Evolutionary conservation across 1,140 invertebrate genomes (phyloP), one percentile per base, ranked within the genome.

Genomic region (Bombus soroeensis): DNA sequence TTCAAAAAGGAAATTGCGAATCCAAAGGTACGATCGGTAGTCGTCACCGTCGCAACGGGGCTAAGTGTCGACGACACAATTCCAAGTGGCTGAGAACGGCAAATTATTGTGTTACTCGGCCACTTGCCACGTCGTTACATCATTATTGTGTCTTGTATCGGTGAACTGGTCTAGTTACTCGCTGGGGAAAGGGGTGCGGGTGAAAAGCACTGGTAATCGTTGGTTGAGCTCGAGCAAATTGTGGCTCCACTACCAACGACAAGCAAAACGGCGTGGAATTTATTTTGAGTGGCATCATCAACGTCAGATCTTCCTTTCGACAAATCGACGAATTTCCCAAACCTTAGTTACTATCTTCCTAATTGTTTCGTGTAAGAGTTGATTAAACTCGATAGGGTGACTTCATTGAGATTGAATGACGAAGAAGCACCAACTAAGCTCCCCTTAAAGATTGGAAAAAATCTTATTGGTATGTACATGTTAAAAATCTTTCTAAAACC

Each of bases 101-200:
- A 37, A 73, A 89, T 90, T 89, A 90, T 90, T 82, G 76, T 85
- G 78, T 74, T 77, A 84, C 75, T 90, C 59, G 76, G 62, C 81
- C 82, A 75, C 76, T 89, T 86, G 89, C 68, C 71, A 53, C 73
- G 71, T 90, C 79, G 80, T 90, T 90, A 90, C 84, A 78, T 90
- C 89, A 68, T 90, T 88, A 88, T 78, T 81, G 83, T 83, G 73
- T 81, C 79, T 88, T 85, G 79, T 72, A 64, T 59, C 34, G 76
- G 41, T 78, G 64, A 88, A 34, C 64, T 57, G 71, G 47, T 85
- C 57, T 74, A 71, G 43, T 78, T 87, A 71, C 43, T n/a, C 18
- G 39, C n/a, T 73, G 47, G 22, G 68, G 22, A 70, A 66, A 22
- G n/a, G 39, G 68, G 25, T 62, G 34, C 41, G 41, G 34, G 34